Evolutionary conservation across 2,888 invertebrate genomes (phyloP), one percentile per base, ranked within the genome.

Genomic region (Phengaris alcon): DNA sequence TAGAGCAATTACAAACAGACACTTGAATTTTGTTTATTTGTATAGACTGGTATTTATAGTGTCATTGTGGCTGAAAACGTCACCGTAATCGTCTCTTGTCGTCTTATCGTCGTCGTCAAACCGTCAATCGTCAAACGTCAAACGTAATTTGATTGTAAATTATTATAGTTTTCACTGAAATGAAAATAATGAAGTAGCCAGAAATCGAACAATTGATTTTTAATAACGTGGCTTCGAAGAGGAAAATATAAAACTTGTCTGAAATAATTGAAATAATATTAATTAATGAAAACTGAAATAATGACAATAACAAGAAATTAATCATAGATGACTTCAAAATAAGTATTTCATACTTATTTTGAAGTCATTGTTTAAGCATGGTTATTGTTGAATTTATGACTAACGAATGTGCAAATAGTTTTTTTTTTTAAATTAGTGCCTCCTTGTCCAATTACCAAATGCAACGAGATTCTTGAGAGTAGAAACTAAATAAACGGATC

Each of bases 401-500:
- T 64, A 64, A 64, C 35, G 13, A 44, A 64, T 64, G 64, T 64
- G 35, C 35, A 35, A 35, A 64, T 35, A 10, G 59, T 64, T 0
- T 22, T 64, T 64, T 15, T 35, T 22, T 64, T 64, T 22, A 9
- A 64, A 22, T 64, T 64, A 64, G 22, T 64, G 59, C 35, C 22
- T 64, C 22, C 59, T 22, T 22, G 59, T 64, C 59, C 59, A 35
- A 22, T 64, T 64, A 64, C 35, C 8, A 35, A 64, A 22, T 35
- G 35, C 59, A 10, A 22, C 10, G 22, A 57, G 15, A 57, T 57
- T 57, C 57, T 57, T 57, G 57, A 57, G 59, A 59, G 59, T 64
- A 6, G 59, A 64, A 22, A 22, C 22, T 22, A 22, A 22, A 22
- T 22, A 22, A 22, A 22, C 77, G 76, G 69, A 68, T 46, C 79